Percentiles rank a stretch among this genome's conserved stretches.
These are phyloP conservation scores for Amorpha juglandis DNA, from an alignment of 2,888 invertebrate species.

Conservation along the genomic window DNA sequence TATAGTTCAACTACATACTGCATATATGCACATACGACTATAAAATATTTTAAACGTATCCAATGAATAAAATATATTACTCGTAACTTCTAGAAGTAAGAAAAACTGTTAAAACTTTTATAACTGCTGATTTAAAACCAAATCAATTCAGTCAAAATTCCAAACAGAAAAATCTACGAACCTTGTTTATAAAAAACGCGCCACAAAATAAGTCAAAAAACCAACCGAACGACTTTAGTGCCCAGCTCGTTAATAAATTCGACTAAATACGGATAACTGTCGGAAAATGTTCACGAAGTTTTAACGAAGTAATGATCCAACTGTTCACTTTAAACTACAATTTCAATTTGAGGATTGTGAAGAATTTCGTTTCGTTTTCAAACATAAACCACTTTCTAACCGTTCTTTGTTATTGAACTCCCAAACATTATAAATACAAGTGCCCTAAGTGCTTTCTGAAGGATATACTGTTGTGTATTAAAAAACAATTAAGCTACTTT, in stretches of 20 bases:
- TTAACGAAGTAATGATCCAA: constrained; percentile 57
- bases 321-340: constrained; percentile 29
- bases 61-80: no score
- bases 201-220: constrained; percentile 37
- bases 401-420: background rate
- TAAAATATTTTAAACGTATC: no score
- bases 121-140: no score
- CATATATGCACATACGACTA: no score
- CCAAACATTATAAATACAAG: background rate
- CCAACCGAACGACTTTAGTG: background rate
- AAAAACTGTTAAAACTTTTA: no score
- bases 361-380: constrained; percentile 4
- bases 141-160: no score
- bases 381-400: background rate
- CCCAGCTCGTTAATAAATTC: constrained; percentile 33
- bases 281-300: constrained; percentile 51
- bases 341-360: constrained; percentile 19
- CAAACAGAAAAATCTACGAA: no score
- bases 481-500: background rate
- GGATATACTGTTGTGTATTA: background rate
- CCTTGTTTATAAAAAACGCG: constrained; percentile 23
- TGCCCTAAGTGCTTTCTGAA: background rate
- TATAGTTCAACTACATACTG: no score
- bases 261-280: constrained; percentile 42
- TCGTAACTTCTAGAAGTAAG: no score